Evolutionary conservation across 2,113 vertebrate species (phyloP).

Genomic region (Caloenas nicobarica): DNA sequence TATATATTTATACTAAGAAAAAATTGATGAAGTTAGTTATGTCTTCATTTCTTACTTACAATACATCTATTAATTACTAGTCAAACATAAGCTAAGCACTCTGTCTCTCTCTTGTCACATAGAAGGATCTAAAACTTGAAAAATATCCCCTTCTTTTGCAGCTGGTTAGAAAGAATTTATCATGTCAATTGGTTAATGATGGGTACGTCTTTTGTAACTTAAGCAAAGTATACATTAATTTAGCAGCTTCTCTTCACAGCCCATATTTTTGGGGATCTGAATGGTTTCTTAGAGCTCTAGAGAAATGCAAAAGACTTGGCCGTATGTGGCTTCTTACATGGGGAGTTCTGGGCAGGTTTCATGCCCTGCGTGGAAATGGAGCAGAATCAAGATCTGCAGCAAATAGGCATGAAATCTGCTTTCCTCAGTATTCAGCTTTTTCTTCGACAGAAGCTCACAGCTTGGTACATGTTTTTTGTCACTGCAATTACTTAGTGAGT

Average conservation of each 20-base stretch:
- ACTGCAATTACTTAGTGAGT: not conserved
- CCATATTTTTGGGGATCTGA: not conserved
- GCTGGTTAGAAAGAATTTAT: no score
- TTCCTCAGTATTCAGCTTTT: not conserved
- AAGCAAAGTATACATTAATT: no score
- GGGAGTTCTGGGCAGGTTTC: not conserved
- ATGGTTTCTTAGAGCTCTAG: not conserved
- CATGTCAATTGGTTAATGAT: no score
- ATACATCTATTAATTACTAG: no score
- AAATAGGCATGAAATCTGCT: not conserved
- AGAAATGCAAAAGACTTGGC: not conserved
- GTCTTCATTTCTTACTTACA: no score
- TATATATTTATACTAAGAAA: no score
- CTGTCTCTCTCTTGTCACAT: no score
- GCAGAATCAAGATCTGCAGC: not conserved
- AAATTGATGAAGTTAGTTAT: no score
- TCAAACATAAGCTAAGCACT: no score
- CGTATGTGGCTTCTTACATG: rapidly evolving
- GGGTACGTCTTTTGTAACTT: no score
- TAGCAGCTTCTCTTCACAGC: not conserved
- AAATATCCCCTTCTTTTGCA: no score
- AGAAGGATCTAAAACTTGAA: no score
- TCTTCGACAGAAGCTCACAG: not conserved
- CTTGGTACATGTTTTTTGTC: not conserved
- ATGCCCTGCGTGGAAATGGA: not conserved